These are phyloP conservation scores for Radopholus similis DNA, from an alignment of 1,140 invertebrate genomes.

Conservation along the genomic window DNA sequence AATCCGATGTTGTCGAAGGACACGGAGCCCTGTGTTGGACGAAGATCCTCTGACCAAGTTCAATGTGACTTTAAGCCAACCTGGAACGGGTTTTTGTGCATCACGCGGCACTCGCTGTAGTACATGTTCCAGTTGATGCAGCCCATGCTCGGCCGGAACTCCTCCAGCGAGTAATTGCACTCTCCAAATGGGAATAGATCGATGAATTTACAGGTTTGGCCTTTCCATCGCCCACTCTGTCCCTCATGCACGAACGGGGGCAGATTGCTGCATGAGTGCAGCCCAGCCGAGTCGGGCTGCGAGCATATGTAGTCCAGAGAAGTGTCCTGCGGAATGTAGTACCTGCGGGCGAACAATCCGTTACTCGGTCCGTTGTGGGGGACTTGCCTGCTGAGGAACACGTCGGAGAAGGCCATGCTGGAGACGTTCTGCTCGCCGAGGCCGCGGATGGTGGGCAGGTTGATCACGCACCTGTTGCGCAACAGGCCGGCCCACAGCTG, in stretches of 20 bases:
- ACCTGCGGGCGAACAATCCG: constrained; percentile 45
- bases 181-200: too few relatives aligned
- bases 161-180: constrained; percentile 62
- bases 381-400: constrained; percentile 51
- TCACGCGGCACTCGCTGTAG: constrained; percentile 83
- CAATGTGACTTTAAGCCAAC: too few relatives aligned
- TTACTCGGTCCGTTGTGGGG: background rate
- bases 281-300: constrained; percentile 82
- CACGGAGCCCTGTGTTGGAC: constrained; percentile 77
- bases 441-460: constrained; percentile 44
- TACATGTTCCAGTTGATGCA: constrained; percentile 99
- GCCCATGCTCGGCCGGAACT: constrained; percentile 55
- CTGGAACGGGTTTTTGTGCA: constrained; percentile 89
- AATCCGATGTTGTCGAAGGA: constrained; percentile 99
- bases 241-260: constrained; percentile 76
- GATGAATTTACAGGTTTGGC: too few relatives aligned
- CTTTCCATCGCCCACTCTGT: too few relatives aligned
- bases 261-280: constrained; percentile 83
- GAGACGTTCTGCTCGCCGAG: constrained; percentile 37
- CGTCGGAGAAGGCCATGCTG: constrained; percentile 42
- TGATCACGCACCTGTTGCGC: constrained; percentile 58
- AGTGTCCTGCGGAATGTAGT: constrained; percentile 66
- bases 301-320: constrained; percentile 97
- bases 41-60: background rate
- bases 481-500: constrained; percentile 94